These are phyloP conservation scores for Hemicrepidius hirtus DNA, from an alignment of 2,888 invertebrate species.

Conservation along the genomic window DNA sequence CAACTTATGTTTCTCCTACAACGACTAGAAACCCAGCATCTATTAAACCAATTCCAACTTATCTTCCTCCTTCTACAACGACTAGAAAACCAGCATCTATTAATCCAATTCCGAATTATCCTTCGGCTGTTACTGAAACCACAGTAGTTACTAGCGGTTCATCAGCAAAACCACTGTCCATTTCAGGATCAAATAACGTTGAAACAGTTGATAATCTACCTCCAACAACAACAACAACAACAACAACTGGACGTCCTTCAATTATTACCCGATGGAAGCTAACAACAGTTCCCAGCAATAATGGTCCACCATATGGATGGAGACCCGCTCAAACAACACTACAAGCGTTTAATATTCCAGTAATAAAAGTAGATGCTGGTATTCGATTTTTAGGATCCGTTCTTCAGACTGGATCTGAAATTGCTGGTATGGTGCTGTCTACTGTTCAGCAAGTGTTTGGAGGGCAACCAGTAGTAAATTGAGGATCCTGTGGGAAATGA, in stretches of 20 bases:
- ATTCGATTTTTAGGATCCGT: slow-evolving; percentile 55
- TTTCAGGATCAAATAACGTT: no score
- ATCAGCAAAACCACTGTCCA: neutral
- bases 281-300: neutral
- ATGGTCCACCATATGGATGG: neutral
- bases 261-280: neutral
- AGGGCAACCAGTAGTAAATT: neutral
- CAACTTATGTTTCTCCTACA: slow-evolving; percentile 11
- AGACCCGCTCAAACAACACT: neutral
- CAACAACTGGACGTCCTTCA: no score
- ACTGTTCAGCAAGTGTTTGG: slow-evolving; percentile 46
- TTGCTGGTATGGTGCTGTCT: slow-evolving; percentile 66
- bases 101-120: no score
- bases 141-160: neutral
- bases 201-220: no score
- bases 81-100: no score
- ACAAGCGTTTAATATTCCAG: slow-evolving; percentile 9
- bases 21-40: neutral
- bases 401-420: slow-evolving; percentile 66
- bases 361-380: slow-evolving; percentile 30
- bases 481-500: no score
- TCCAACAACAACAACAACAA: no score
- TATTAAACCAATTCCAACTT: no score
- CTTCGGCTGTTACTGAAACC: slow-evolving; percentile 35
- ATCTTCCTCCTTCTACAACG: no score